Evolutionary conservation across 2,113 vertebrate genomes (phyloP).

Genomic region (Zosterops pallidus): DNA sequence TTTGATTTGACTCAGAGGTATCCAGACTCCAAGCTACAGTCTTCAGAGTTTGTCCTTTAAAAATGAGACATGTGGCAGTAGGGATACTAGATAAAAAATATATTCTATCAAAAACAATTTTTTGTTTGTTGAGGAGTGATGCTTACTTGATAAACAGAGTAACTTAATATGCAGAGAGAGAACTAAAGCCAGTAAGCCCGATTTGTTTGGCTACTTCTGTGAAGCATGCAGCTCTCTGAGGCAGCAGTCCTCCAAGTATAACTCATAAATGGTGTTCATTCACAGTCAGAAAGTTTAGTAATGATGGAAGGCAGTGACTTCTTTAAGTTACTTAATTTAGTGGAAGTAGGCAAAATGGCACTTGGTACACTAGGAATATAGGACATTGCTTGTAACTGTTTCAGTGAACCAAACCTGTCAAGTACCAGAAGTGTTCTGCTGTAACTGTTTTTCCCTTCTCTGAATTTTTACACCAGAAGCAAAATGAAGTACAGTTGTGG

Average conservation of each 20-base stretch:
- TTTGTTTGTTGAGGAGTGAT: neutral
- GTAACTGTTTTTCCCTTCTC: conserved; percentile 56
- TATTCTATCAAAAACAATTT: neutral
- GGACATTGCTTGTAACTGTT: neutral
- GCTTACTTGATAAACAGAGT: neutral
- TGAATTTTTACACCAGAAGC: conserved; percentile 32
- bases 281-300: neutral
- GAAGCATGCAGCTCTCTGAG: conserved; percentile 37
- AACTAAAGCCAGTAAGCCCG: conserved; percentile 5
- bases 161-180: neutral
- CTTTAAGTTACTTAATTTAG: neutral
- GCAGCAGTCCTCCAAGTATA: neutral
- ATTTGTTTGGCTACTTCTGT: conserved; percentile 30
- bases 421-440: conserved; percentile 32
- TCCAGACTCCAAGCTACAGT: neutral
- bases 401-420: neutral
- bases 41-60: neutral
- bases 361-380: neutral
- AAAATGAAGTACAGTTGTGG: conserved; percentile 9
- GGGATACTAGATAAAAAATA: neutral
- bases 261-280: neutral
- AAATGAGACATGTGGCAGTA: neutral
- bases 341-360: conserved; percentile 16
- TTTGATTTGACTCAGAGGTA: conserved; percentile 31
- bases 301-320: neutral